Evolutionary conservation across 92 coral and sea anemone genomes (phyloP).

Genomic region (Bergia sp.): DNA sequence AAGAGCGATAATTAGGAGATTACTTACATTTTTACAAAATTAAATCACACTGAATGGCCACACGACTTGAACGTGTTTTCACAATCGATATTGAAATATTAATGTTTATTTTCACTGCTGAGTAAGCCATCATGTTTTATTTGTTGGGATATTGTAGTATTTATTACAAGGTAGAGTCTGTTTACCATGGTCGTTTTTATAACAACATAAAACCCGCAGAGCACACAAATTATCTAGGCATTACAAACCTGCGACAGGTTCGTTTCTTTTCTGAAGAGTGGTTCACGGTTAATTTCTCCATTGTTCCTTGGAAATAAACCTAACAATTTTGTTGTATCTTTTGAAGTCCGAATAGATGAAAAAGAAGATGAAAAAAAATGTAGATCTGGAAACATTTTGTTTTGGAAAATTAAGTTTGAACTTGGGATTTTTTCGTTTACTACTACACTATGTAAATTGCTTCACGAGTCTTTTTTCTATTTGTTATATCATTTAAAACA

Average conservation of each 20-base stretch:
- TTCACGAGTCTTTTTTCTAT: too few relatives aligned
- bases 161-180: background rate
- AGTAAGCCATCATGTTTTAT: background rate
- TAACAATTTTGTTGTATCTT: too few relatives aligned
- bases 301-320: too few relatives aligned
- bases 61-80: background rate
- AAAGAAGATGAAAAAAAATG: too few relatives aligned
- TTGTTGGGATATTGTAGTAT: background rate
- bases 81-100: background rate
- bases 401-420: too few relatives aligned
- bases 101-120: background rate
- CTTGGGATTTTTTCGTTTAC: too few relatives aligned
- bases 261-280: background rate
- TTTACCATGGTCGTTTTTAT: background rate
- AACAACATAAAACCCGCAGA: background rate
- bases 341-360: too few relatives aligned
- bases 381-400: too few relatives aligned
- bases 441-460: too few relatives aligned
- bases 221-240: background rate
- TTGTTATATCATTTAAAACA: too few relatives aligned
- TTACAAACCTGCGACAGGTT: too few relatives aligned
- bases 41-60: background rate
- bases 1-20: background rate
- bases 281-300: background rate
- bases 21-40: background rate